These are phyloP conservation scores for Eurois occulta DNA, from an alignment of 2,888 invertebrate genomes.

Conservation along the genomic window DNA sequence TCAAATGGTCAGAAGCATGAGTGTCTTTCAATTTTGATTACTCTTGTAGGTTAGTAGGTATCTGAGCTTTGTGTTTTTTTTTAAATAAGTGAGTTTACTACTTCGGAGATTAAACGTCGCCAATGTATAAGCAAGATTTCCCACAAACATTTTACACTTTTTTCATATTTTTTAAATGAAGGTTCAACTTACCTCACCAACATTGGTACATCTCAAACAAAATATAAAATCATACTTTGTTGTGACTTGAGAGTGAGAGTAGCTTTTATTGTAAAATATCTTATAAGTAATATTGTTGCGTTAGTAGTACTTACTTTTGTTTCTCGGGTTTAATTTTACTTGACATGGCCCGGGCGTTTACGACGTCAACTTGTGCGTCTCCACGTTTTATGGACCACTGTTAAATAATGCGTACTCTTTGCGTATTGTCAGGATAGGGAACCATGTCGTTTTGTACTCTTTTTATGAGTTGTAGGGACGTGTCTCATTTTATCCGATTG, in stretches of 20 bases:
- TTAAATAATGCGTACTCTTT: slow-evolving; percentile 85
- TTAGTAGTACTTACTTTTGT: slow-evolving; percentile 64
- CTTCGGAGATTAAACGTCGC: background rate
- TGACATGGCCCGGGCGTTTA: slow-evolving; percentile 78
- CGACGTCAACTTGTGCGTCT: slow-evolving; percentile 77
- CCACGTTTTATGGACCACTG: slow-evolving; percentile 80
- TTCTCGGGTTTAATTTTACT: slow-evolving; percentile 78
- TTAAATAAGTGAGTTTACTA: background rate
- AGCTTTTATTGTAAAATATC: slow-evolving; percentile 65
- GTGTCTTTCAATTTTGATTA: background rate
- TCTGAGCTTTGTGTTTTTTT: slow-evolving; percentile 3
- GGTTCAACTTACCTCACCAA: background rate
- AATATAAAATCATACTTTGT: slow-evolving; percentile 23
- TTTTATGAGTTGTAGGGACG: slow-evolving; percentile 82
- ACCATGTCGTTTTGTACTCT: slow-evolving; percentile 77
- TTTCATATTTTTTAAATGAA: background rate
- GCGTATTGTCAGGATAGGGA: slow-evolving; percentile 78
- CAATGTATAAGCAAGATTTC: slow-evolving; percentile 1
- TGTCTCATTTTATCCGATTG: slow-evolving; percentile 77
- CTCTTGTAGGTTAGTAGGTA: background rate
- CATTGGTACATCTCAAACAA: slow-evolving; percentile 9
- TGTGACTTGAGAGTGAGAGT: slow-evolving; percentile 11
- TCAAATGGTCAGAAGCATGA: background rate
- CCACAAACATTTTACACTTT: background rate
- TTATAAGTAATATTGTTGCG: slow-evolving; percentile 62